Base-by-base conservation (phyloP, 2,888 invertebrate species). In the Troilus luridus region DNA sequence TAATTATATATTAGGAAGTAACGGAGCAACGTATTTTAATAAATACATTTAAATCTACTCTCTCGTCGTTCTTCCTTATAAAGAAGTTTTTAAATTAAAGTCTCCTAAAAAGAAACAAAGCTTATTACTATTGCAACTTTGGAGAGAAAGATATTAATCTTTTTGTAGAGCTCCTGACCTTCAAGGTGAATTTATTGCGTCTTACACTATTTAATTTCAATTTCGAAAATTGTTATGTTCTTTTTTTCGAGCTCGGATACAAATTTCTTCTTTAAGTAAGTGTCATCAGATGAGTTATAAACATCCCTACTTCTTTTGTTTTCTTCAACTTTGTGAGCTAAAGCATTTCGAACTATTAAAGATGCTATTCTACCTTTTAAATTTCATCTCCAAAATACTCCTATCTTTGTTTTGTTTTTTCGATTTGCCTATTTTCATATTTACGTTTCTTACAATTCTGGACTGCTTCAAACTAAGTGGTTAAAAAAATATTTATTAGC, bases 31-130 rank as follows among this genome's bases (percentile, higher is more conserved):
- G 14, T 24, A 27, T 67, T 19, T 27, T 6, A 67, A 27, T 12
- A 24, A n/a, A 24, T 24, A 67, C 6, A 24, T 11, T 67, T 72
- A 72, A 72, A 72, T 27, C 24, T 72, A 72, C 17, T 17, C 21
- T 24, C 8, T 2, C 9, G 27, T 27, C 72, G 41, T 41, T 77
- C 19, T 41, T 77, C 9, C 72, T 41, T 8, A 41, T 77, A 77
- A 77, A 77, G 72, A 77, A 77, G 72, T 27, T 77, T 77, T 77
- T 77, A 77, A 77, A 77, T 77, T 27, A 77, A 77, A 19, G 72
- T 41, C 72, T 77, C 0, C 17, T 41, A 27, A 41, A 41, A 77
- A 77, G 72, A 77, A 77, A 77, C 41, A 41, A 77, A 77, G 72
- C 67, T 67, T 77, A 77, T 77, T 77, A 41, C 17, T 17, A 77